Conservation (phyloP, 1,140 invertebrate species). For the Goniozus legneri region DNA sequence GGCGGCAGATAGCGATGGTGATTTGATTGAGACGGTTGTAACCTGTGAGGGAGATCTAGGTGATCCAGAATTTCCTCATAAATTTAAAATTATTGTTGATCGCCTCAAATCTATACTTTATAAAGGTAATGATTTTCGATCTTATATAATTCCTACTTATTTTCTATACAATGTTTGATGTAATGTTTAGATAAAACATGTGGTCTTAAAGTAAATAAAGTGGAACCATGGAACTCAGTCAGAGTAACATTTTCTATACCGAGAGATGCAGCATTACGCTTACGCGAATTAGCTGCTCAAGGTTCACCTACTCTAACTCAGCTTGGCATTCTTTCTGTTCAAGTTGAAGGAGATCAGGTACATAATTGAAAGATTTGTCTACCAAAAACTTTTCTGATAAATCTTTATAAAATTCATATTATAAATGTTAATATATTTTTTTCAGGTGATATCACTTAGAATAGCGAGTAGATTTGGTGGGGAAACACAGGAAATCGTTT, state of each 20-base stretch:
- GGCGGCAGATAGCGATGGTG: constrained; percentile 74
- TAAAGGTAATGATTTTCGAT: constrained; percentile 56
- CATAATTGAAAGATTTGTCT: constrained; percentile 17
- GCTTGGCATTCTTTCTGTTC: constrained; percentile 91
- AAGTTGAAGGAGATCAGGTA: constrained; percentile 94
- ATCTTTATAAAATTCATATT: constrained; percentile 2
- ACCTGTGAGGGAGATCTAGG: constrained; percentile 77
- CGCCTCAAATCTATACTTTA: constrained; percentile 67
- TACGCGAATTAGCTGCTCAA: constrained; percentile 85
- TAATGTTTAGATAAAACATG: constrained; percentile 48
- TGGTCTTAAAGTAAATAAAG: constrained; percentile 70
- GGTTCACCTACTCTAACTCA: constrained; percentile 82
- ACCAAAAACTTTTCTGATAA: neutral
- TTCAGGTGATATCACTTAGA: constrained; percentile 77
- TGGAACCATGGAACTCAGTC: constrained; percentile 98
- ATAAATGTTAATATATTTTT: constrained; percentile 1
- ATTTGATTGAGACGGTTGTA: constrained; percentile 70
- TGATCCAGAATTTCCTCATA: constrained; percentile 70
- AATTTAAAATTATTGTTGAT: constrained; percentile 66
- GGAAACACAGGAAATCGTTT: constrained; percentile 72
- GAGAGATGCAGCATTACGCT: constrained; percentile 83
- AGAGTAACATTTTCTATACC: constrained; percentile 95
- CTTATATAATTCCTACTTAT: neutral
- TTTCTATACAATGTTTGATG: constrained; percentile 10
- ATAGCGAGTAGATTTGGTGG: constrained; percentile 72